These are phyloP conservation scores for Dasyornis broadbenti DNA, from an alignment of 2,113 vertebrate genomes.

Conservation along the genomic window DNA sequence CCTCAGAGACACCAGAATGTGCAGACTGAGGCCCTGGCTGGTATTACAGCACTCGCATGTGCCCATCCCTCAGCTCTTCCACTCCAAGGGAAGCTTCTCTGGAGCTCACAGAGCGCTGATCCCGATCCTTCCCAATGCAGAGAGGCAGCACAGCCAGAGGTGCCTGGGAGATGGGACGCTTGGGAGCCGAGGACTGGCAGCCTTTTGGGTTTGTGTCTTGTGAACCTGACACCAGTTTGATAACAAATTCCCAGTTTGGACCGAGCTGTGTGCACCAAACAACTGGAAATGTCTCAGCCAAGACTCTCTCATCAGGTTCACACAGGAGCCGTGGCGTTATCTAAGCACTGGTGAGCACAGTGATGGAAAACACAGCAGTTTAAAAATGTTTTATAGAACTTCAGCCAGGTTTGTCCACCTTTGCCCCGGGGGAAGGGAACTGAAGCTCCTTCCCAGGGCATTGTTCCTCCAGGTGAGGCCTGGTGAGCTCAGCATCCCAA, in stretches of 20 bases:
- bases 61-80: not conserved
- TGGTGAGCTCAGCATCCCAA: too few relatives aligned
- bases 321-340: not conserved
- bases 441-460: too few relatives aligned
- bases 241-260: not conserved
- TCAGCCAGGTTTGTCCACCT: too few relatives aligned
- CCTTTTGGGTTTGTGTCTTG: not conserved
- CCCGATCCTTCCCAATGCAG: not conserved
- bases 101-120: not conserved
- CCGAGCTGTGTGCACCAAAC: not conserved
- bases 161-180: not conserved
- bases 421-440: too few relatives aligned
- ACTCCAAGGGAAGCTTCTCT: not conserved
- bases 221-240: not conserved
- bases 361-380: too few relatives aligned
- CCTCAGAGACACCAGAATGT: not conserved
- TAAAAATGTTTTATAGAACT: too few relatives aligned
- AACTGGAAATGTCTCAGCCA: not conserved
- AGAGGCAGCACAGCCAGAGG: not conserved
- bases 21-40: not conserved
- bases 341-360: not conserved
- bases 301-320: not conserved
- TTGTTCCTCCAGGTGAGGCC: too few relatives aligned
- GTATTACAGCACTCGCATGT: not conserved
- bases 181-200: not conserved